Evolutionary conservation across 1,140 invertebrate genomes (phyloP), one percentile per base, ranked within the genome.

Genomic region (Reticulitermes speratus): DNA sequence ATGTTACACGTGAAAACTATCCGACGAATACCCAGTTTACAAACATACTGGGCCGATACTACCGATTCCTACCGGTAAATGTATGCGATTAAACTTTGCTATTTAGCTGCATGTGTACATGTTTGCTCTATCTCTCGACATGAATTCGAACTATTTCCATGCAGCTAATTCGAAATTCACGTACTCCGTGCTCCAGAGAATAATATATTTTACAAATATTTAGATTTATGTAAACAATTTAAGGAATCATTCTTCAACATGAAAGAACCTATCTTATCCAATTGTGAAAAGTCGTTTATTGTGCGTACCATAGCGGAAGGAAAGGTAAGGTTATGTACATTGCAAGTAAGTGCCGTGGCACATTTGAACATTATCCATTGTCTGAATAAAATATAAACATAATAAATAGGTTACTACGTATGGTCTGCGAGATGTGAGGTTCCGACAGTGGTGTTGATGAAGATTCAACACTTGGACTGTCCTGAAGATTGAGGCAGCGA

Each of bases 221-320:
- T 16, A 55, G 19, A 38, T 38, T 16, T 55, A 16, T 19, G 14
- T 55, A 5, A 55, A 16, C 3, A 55, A 21, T 38, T 55, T 55
- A 55, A 55, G 14, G 14, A 55, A 55, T 55, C 19, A 16, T 19
- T 55, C 0, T 75, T 75, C 65, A 75, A 86, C 84, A 95, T 95
- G 94, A 94, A 92, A 87, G 93, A 94, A 89, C 89, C 91, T 83
- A 88, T 91, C 82, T 87, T 95, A 88, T 94, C 95, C 32, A 94
- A 92, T 89, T 95, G 94, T 89, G 95, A 96, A 91, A 94, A 93
- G 90, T 92, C 91, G 87, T 96, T 95, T 90, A 88, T 95, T 69
- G 91, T 93, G 82, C 93, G 93, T 90, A 92, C 93, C 83, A 91
- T 95, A 75, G 88, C 90, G 65, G 92, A 93, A 89, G 92, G 93